Conservation (phyloP, 2,797 vertebrate species). For the Gobio occitaniae region DNA sequence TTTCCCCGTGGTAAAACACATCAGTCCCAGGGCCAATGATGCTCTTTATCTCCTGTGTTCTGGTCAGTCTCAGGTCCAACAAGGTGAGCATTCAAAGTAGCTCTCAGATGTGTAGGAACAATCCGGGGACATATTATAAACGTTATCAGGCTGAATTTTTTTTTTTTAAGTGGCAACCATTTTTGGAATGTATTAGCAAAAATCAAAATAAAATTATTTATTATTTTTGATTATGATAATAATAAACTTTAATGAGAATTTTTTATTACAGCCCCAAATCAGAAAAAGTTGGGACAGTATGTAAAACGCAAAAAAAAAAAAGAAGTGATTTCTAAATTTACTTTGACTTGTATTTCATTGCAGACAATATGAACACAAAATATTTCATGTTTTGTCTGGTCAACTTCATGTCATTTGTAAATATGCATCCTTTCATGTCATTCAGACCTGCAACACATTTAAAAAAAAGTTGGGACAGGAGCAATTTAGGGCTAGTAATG, state of each 20-base stretch:
- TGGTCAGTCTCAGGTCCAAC: conserved; percentile 89
- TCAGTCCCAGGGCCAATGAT: conserved; percentile 87
- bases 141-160: not conserved
- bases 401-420: too few relatives aligned
- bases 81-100: conserved; percentile 77
- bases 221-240: not conserved
- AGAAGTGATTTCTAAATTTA: too few relatives aligned
- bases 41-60: conserved; percentile 89
- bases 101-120: not conserved
- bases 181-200: not conserved
- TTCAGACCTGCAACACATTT: too few relatives aligned
- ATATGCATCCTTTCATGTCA: too few relatives aligned
- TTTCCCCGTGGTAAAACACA: conserved; percentile 93
- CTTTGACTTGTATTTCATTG: too few relatives aligned
- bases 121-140: not conserved
- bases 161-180: not conserved
- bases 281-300: too few relatives aligned
- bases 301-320: too few relatives aligned
- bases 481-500: too few relatives aligned
- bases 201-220: not conserved
- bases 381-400: too few relatives aligned
- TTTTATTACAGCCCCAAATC: not conserved
- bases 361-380: too few relatives aligned
- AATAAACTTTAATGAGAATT: not conserved
- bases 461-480: too few relatives aligned